A percentile compares a stretch with the other conserved stretches of the same genome.
Conservation (phyloP, 2,113 vertebrate species). For the Falcunculus frontatus region DNA sequence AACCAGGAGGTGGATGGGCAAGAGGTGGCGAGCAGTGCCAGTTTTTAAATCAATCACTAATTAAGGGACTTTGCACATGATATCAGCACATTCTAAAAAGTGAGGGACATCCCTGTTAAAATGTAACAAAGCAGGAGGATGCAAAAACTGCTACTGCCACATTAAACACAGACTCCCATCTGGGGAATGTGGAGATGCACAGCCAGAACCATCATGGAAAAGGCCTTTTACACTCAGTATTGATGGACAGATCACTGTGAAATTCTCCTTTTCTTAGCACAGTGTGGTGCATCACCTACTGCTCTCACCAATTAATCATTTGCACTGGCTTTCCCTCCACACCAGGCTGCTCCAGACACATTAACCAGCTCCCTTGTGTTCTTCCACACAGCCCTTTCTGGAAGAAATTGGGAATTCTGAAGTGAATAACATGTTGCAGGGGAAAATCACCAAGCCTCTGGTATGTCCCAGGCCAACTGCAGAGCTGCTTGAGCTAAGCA, state of each 20-base stretch:
- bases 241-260: neutral
- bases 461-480: neutral
- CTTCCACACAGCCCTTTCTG: neutral
- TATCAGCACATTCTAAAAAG: neutral
- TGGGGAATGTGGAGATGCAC: neutral
- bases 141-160: neutral
- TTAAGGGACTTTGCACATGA: neutral
- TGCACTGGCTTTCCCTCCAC: neutral
- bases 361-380: neutral
- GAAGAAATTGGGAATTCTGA: neutral
- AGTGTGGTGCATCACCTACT: neutral
- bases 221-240: neutral
- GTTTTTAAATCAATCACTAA: neutral
- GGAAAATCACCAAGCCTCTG: neutral
- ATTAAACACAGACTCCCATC: neutral
- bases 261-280: neutral
- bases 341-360: neutral
- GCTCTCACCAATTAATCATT: neutral
- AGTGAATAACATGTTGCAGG: neutral
- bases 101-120: neutral
- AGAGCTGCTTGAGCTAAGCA: neutral
- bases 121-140: neutral
- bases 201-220: neutral
- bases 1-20: too few relatives aligned
- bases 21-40: neutral